A percentile compares a stretch with the other conserved stretches of the same genome.
Evolutionary conservation across 37 sponge, comb jelly and placozoan species (phyloP).

Genomic region (Ianthella basta): DNA sequence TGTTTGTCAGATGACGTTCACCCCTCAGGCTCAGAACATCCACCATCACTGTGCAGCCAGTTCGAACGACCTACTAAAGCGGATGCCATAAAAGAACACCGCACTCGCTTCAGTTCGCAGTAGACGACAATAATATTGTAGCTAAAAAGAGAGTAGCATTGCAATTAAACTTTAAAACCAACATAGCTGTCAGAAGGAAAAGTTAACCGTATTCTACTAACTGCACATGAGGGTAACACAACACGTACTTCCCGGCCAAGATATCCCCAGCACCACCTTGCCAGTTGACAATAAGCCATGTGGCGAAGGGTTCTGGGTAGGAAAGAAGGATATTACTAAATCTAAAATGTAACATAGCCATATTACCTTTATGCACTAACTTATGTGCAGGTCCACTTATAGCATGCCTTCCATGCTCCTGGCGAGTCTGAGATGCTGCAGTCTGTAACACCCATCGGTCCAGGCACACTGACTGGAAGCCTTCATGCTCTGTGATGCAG

Average conservation of each 20-base stretch:
- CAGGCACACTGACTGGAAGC: constrained; percentile 22
- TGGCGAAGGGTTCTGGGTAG: not conserved
- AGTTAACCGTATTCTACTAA: constrained; percentile 3
- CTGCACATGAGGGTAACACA: constrained; percentile 23
- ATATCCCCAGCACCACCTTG: constrained; percentile 44
- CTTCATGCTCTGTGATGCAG: constrained; percentile 12
- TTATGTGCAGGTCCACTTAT: too few species aligned
- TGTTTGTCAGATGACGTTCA: not conserved
- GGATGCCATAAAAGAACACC: constrained; percentile 15
- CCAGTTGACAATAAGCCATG: constrained; percentile 48
- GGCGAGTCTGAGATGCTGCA: not conserved
- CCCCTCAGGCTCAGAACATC: not conserved
- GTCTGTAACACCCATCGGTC: constrained; percentile 32
- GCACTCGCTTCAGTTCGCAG: not conserved
- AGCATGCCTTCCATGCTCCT: not conserved
- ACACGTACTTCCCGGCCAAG: constrained; percentile 18
- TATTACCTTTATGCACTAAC: too few species aligned
- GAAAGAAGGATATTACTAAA: too few species aligned
- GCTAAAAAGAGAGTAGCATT: too few species aligned
- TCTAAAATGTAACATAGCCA: too few species aligned
- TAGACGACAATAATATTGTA: not conserved
- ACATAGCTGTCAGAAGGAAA: constrained; percentile 21
- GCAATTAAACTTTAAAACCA: constrained; percentile 5
- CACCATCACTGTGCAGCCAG: constrained; percentile 20
- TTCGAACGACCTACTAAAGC: constrained; percentile 2